A percentile compares a stretch with the other conserved stretches of the same genome.
These are phyloP conservation scores for Corythornis vintsioides DNA, from an alignment of 2,113 vertebrate genomes.

Conservation along the genomic window DNA sequence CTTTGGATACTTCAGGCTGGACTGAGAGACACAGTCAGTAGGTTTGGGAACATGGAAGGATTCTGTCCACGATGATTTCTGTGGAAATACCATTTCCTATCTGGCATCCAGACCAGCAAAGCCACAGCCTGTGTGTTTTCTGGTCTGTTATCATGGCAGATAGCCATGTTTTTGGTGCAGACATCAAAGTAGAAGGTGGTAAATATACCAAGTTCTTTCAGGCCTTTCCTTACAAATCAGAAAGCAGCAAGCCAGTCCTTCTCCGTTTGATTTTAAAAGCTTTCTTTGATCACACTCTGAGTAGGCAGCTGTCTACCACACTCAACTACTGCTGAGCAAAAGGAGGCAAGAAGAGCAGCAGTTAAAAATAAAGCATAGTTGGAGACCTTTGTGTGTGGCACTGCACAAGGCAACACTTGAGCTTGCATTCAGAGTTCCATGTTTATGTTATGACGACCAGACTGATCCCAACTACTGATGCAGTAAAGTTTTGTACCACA, in stretches of 20 bases:
- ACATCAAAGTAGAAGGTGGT: not conserved
- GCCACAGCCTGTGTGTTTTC: not conserved
- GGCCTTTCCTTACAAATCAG: not conserved
- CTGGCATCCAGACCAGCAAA: not conserved
- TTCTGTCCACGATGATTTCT: not conserved
- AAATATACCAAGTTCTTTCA: not conserved
- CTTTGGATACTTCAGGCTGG: not conserved
- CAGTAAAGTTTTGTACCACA: not conserved
- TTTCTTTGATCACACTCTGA: not conserved
- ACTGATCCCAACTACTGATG: not conserved
- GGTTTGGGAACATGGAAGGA: not conserved
- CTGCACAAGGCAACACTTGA: not conserved
- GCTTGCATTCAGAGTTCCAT: not conserved
- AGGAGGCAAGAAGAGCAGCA: not conserved
- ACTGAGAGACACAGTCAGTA: fast-evolving
- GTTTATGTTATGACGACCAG: not conserved
- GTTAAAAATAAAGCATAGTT: not conserved
- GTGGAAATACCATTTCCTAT: not conserved
- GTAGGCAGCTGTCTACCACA: not conserved
- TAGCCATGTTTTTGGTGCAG: not conserved
- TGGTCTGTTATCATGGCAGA: fast-evolving
- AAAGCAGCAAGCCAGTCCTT: not conserved
- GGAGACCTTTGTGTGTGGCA: not conserved
- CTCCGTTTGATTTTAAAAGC: not conserved
- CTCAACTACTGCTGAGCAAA: not conserved